Conservation (phyloP, 2,888 invertebrate genomes). For the Rhabditoides inermis region DNA sequence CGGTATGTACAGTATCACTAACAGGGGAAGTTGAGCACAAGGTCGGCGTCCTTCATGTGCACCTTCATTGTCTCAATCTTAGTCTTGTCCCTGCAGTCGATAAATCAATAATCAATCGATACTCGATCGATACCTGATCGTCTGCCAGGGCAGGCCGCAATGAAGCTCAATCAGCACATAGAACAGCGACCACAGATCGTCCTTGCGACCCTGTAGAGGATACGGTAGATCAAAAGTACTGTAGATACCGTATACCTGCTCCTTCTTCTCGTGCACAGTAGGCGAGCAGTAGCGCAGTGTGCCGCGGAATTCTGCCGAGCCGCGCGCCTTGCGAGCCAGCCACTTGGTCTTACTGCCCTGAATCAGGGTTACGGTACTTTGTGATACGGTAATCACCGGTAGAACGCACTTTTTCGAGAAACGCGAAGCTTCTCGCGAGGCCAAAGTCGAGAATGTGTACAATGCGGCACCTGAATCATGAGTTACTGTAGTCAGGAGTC, state of each 20-base stretch:
- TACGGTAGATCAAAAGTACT: too few species aligned
- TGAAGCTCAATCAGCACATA: conserved; percentile 58
- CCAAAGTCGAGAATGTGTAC: conserved; percentile 42
- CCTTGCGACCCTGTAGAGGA: too few species aligned
- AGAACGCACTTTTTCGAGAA: too few species aligned
- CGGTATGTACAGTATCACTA: too few species aligned
- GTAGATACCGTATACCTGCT: too few species aligned
- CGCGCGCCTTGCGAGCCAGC: conserved; percentile 32
- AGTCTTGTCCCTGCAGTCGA: conserved; percentile 12
- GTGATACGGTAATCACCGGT: too few species aligned
- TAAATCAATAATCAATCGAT: too few species aligned
- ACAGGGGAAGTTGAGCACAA: conserved; percentile 19
- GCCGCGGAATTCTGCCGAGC: conserved; percentile 41
- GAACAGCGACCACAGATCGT: conserved; percentile 6
- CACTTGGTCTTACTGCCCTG: conserved; percentile 19
- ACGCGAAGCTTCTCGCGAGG: too few species aligned
- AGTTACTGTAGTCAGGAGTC: too few species aligned
- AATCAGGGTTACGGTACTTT: too few species aligned
- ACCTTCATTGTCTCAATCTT: conserved; percentile 11
- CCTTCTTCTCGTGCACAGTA: conserved; percentile 29
- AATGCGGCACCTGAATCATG: too few species aligned
- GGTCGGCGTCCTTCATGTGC: conserved; percentile 11
- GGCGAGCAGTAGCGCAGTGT: conserved; percentile 42
- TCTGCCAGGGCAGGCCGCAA: conserved; percentile 52
- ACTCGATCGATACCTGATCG: too few species aligned